Base-by-base conservation (phyloP, 2,888 invertebrate species). In the Heterodera filipjevi region DNA sequence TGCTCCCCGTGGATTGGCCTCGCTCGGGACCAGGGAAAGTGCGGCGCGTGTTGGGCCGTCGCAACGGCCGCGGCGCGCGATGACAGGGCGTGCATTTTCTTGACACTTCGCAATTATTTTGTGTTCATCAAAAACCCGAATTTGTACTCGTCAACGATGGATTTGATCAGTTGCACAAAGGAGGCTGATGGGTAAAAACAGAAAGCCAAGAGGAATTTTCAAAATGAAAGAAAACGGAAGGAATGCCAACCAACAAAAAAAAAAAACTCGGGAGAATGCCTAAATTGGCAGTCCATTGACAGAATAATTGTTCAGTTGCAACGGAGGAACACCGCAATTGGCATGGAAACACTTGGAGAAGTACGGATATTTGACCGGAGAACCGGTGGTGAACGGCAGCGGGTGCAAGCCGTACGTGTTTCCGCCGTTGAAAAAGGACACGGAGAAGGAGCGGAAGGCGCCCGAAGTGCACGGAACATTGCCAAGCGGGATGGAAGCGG, bases 21-120 rank as follows among this genome's bases (percentile, higher is more conserved):
- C 5, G 44, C 44, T 12, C 73, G 73, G 14, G 73, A 73, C 27
- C 73, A 73, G 49, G 33, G 35, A 5, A 70, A 35, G 8, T 77
- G 76, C 32, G 95, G 95, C 30, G 95, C 95, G 68, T 95, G 95
- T 90, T 95, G 95, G 95, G 90, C 90, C 0, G 90, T 91, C n/a
- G 90, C 89, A 66, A 89, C 90, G 68, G 90, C 89, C 16, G 90
- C 90, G 79, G 90, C 90, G 44, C 90, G 90, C 87, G 87, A 90
- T n/a, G 91, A 91, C 84, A 83, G 91, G 76, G 87, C 90, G 77
- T 91, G 91, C 81, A 90, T 91, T 80, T 84, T 86, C 35, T 89
- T 85, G 5, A 90, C 89, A 35, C 84, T 85, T 35, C 77, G 78
- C 10, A 44, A 44, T 10, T 44, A 70, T 39, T 35, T 44, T 22